Conservation (phyloP, 1,140 invertebrate genomes). For the Lamellibrachia luymesi region DNA sequence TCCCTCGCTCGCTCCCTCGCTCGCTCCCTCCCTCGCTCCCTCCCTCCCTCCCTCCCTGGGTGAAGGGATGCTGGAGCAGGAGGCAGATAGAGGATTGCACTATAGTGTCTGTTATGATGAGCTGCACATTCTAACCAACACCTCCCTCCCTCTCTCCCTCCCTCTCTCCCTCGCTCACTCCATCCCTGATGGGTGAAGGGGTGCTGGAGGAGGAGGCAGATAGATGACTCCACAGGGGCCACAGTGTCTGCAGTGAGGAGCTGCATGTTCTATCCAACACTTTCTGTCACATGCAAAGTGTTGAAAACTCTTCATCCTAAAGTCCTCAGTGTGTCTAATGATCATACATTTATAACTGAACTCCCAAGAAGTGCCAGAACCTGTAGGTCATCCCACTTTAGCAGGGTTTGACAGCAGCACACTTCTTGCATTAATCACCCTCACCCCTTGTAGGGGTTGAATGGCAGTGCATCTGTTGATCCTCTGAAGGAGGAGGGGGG, state of each 20-base stretch:
- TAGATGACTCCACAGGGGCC: too few relatives aligned
- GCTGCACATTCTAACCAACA: not conserved
- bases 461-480: not conserved
- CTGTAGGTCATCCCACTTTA: not conserved
- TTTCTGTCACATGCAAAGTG: not conserved
- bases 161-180: not conserved
- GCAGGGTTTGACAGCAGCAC: constrained; percentile 2
- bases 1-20: too few relatives aligned
- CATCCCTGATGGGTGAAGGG: too few relatives aligned
- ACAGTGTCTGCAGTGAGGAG: not conserved
- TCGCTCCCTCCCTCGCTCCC: not conserved
- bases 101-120: not conserved
- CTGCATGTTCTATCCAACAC: not conserved
- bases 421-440: not conserved
- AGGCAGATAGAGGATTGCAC: too few relatives aligned
- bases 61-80: too few relatives aligned
- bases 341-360: not conserved
- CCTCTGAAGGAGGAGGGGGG: not conserved
- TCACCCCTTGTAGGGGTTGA: not conserved
- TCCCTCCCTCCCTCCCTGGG: not conserved
- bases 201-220: too few relatives aligned
- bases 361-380: not conserved
- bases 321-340: not conserved
- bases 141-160: not conserved
- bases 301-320: not conserved